phyloP scores from a whole-genome alignment of 2,888 invertebrate genomes.

The Zele albiditarsus region DNA sequence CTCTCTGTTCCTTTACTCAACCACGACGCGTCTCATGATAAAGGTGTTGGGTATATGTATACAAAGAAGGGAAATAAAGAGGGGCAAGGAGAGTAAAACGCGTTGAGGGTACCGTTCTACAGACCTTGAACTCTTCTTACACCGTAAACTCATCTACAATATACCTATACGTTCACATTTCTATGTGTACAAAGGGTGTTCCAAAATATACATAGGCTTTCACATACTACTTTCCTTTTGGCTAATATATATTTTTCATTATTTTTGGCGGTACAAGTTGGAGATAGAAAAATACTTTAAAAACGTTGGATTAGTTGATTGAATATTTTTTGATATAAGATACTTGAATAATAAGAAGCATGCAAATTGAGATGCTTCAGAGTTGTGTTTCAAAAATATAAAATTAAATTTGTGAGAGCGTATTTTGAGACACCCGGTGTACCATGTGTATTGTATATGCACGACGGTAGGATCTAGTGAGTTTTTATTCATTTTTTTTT shows the following conservation, averaged over 20 bases:
- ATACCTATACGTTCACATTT: slow-evolving; percentile 1
- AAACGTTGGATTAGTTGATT: not conserved
- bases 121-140: slow-evolving; percentile 54
- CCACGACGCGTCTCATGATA: slow-evolving; percentile 21
- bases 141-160: slow-evolving; percentile 40
- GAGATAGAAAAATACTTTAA: not conserved
- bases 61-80: not conserved
- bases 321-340: not conserved
- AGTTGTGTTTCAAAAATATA: not conserved
- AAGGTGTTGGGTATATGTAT: slow-evolving; percentile 36
- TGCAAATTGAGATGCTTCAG: not conserved
- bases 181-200: not conserved
- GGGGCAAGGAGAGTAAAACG: slow-evolving; percentile 43
- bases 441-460: not conserved
- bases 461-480: not conserved
- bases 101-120: slow-evolving; percentile 51
- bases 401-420: not conserved
- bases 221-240: not conserved
- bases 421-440: not conserved
- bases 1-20: slow-evolving; percentile 21
- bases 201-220: not conserved
- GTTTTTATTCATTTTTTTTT: not conserved
- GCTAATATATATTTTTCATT: not conserved
- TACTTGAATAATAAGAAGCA: not conserved
- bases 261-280: not conserved